Evolutionary conservation across 2,797 vertebrate species (phyloP).

Genomic region (Toxotes lorentzi): DNA sequence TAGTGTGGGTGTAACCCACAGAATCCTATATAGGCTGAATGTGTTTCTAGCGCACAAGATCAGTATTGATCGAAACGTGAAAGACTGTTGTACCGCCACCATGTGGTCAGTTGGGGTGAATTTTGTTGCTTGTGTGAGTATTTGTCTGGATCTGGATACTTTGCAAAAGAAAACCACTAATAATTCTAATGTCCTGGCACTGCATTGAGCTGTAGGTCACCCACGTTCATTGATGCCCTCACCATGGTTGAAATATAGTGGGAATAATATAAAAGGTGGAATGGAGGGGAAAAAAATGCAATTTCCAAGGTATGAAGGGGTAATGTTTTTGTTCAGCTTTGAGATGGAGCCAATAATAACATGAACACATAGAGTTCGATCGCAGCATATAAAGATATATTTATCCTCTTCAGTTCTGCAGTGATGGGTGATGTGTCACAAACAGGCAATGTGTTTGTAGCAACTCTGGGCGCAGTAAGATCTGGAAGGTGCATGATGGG

Average conservation of each 20-base stretch:
- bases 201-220: background rate
- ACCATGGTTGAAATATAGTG: background rate
- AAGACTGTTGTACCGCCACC: too few species aligned
- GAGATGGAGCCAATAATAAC: background rate
- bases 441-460: background rate
- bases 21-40: too few species aligned
- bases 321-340: background rate
- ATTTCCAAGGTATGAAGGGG: too few species aligned
- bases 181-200: background rate
- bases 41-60: too few species aligned
- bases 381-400: background rate
- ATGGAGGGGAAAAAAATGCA: background rate
- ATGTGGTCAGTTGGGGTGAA: too few species aligned
- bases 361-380: background rate
- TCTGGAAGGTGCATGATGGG: slow-evolving; percentile 3
- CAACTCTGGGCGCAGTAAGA: background rate
- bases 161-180: too few species aligned
- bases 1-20: too few species aligned
- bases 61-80: too few species aligned
- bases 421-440: slow-evolving; percentile 13
- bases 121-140: too few species aligned
- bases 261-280: background rate
- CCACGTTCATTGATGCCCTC: background rate
- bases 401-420: background rate
- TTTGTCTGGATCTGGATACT: too few species aligned